Conservation (phyloP, 37 sponge, comb jelly and placozoan species). For the Hexactinellida sp. region DNA sequence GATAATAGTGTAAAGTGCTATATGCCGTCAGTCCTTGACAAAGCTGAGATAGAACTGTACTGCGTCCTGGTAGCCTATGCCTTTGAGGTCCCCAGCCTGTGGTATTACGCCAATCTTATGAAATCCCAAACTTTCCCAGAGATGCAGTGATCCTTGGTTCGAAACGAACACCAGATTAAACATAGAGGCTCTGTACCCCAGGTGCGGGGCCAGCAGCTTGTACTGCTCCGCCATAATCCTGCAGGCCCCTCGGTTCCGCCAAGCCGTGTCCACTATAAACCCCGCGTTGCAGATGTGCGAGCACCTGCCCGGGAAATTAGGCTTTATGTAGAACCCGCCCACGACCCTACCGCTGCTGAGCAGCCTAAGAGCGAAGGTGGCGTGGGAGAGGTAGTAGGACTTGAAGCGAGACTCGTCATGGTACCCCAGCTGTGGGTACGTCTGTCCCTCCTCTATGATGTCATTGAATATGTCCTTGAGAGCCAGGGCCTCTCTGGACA, state of each 20-base stretch:
- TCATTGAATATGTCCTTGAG: constrained; percentile 8
- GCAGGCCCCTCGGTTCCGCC: not conserved
- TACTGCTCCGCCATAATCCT: not conserved
- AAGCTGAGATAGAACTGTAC: constrained; percentile 13
- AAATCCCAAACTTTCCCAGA: constrained; percentile 3
- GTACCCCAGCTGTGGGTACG: not conserved
- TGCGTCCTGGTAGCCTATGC: not conserved
- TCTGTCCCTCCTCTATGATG: constrained; percentile 1
- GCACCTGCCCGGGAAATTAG: not conserved
- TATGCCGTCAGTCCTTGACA: not conserved
- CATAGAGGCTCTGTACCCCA: not conserved
- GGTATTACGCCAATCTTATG: not conserved
- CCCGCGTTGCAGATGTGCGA: not conserved
- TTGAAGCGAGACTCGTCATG: not conserved
- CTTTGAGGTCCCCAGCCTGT: not conserved
- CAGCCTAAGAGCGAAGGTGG: not conserved
- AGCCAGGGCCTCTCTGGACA: not conserved
- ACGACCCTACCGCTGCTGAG: not conserved
- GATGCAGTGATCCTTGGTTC: not conserved
- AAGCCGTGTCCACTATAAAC: not conserved
- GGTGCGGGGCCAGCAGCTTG: not conserved
- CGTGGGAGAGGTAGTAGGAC: not conserved
- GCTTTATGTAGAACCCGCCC: constrained; percentile 1
- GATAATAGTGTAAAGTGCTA: not conserved
- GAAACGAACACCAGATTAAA: not conserved